Evolutionary conservation across 2,797 vertebrate genomes (phyloP).

Genomic region (Siniperca scherzeri): DNA sequence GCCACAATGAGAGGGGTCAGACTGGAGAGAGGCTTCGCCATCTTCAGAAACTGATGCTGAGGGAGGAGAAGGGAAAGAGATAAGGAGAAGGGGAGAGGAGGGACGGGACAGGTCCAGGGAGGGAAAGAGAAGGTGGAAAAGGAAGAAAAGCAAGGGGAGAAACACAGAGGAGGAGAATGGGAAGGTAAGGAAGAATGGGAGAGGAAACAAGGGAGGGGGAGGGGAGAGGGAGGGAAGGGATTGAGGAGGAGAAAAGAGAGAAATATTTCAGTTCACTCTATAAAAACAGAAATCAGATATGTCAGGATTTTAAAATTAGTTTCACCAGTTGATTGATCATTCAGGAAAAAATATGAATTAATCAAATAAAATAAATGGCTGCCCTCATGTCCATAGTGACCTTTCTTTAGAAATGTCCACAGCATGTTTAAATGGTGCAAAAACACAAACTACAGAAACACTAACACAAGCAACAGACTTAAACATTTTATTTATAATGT

Average conservation of each 20-base stretch:
- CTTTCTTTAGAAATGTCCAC: no score
- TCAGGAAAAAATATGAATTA: not conserved
- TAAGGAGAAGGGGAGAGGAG: not conserved
- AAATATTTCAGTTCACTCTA: conserved; percentile 20
- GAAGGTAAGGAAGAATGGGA: not conserved
- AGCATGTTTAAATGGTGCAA: not conserved
- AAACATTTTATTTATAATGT: not conserved
- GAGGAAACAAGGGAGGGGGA: not conserved
- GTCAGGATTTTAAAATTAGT: not conserved
- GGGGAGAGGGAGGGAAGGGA: not conserved
- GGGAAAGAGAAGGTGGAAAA: no score
- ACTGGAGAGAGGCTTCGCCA: conserved; percentile 96
- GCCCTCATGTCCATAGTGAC: not conserved
- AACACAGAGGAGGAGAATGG: not conserved
- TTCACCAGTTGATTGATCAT: not conserved
- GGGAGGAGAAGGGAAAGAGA: conserved; percentile 19
- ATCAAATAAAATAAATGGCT: not conserved
- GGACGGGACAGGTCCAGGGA: not conserved
- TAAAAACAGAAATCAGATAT: not conserved
- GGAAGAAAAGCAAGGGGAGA: not conserved
- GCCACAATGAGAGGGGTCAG: conserved; percentile 96
- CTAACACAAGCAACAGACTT: not conserved
- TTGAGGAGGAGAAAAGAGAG: not conserved
- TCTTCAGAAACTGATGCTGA: conserved; percentile 97
- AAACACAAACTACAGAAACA: not conserved